Evolutionary conservation across 2,888 invertebrate genomes (phyloP), one percentile per base, ranked within the genome.

Genomic region (Drosophila bunnanda): DNA sequence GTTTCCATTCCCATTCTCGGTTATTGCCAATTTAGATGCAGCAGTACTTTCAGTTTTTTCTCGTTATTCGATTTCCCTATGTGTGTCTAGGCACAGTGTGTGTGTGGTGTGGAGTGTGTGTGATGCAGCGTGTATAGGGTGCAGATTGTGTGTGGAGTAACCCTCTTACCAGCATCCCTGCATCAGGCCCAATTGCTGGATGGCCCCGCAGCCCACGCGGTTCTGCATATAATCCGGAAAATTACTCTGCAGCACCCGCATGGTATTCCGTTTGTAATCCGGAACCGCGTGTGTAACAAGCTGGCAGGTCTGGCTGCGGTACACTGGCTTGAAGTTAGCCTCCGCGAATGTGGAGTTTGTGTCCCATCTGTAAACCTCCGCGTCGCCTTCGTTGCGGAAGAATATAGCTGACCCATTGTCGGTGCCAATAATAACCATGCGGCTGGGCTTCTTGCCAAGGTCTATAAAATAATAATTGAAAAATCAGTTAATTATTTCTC

Each of bases 151-250:
- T 1, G 36, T 12, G 44, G 15, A 44, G 44, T 65, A 41, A 46
- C 53, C 10, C 34, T 50, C 50, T 77, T 84, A 91, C 89, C 89
- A 91, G 74, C 92, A 91, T 15, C 91, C 92, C 62, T 92, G 92
- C 91, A 91, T 91, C 65, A 90, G 76, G 50, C 88, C 90, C 46
- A 94, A 89, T 54, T 94, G 93, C 82, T 94, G 94, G 41, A 94
- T 93, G 43, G 94, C 94, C 2, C 94, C 94, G 80, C 94, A 94
- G 28, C 95, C 95, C 41, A 94, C 94, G 22, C 93, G 94, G 75
- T 94, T 93, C 73, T 94, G 93, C 89, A 95, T 93, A 80, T 93
- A 95, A 91, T 95, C 95, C 2, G 93, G 94, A 90, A 95, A 95
- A 90, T 95, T 95, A 79, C 94, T 94, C 84, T 95, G 94, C 69